Conservation (phyloP, 2,888 invertebrate genomes). For the Agrotis segetum region DNA sequence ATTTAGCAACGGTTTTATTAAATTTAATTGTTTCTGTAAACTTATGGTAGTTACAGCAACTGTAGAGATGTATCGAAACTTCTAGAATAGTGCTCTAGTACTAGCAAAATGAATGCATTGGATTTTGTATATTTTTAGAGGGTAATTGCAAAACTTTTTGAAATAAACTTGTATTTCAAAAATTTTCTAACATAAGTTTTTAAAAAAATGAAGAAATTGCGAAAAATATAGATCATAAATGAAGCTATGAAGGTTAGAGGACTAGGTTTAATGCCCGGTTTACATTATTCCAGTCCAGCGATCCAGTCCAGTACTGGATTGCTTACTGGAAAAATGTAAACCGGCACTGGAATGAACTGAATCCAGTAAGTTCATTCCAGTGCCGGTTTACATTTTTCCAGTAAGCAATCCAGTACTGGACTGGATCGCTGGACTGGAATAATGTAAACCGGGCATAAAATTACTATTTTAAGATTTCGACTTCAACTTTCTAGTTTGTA, state of each 20-base stretch:
- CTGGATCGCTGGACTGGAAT: too few relatives aligned
- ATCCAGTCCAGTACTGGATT: too few relatives aligned
- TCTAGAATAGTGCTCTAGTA: constrained; percentile 25
- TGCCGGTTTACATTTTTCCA: too few relatives aligned
- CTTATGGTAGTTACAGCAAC: too few relatives aligned
- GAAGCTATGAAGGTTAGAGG: constrained; percentile 28
- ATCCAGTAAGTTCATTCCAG: too few relatives aligned
- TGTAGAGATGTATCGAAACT: constrained; percentile 16
- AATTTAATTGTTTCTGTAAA: not conserved
- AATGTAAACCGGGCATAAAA: too few relatives aligned
- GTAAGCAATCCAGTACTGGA: too few relatives aligned
- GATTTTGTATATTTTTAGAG: not conserved
- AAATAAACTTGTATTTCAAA: not conserved
- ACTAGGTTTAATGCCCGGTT: too few relatives aligned
- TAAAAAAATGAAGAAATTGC: not conserved
- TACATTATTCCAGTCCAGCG: too few relatives aligned
- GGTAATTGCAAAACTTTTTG: not conserved
- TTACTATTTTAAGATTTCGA: not conserved
- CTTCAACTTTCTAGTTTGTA: constrained; percentile 47
- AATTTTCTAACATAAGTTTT: not conserved
- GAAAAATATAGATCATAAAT: not conserved
- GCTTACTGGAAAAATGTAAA: too few relatives aligned
- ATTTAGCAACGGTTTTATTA: constrained; percentile 31
- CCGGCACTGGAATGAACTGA: too few relatives aligned
- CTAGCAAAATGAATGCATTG: too few relatives aligned